These are phyloP conservation scores for Promerops cafer DNA, from an alignment of 2,113 vertebrate species.

Conservation along the genomic window DNA sequence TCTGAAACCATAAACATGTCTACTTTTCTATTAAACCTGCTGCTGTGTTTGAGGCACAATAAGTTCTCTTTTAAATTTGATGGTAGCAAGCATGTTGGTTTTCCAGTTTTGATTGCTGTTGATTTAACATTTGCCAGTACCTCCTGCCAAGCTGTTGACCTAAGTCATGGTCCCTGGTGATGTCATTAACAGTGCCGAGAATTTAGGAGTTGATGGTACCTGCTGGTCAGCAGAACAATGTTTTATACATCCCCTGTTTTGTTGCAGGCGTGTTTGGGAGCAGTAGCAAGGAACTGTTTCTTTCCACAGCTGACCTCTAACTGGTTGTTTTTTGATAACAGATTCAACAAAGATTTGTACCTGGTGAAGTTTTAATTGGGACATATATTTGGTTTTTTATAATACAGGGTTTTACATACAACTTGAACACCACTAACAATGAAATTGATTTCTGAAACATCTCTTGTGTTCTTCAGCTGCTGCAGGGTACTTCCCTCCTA, in stretches of 20 bases:
- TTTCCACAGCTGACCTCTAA: constrained; percentile 16
- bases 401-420: neutral
- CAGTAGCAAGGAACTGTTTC: neutral
- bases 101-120: constrained; percentile 72
- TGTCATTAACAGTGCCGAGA: constrained; percentile 69
- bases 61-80: constrained; percentile 74
- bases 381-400: neutral
- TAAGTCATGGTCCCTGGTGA: constrained; percentile 70
- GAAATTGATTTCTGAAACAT: neutral
- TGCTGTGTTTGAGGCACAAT: constrained; percentile 71
- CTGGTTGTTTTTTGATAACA: neutral
- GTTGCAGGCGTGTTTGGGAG: neutral
- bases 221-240: constrained; percentile 57
- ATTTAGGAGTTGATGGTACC: constrained; percentile 66
- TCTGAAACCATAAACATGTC: constrained; percentile 78
- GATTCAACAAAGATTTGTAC: neutral
- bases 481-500: neutral
- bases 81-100: constrained; percentile 63
- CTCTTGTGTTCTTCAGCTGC: neutral
- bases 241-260: constrained; percentile 43
- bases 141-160: constrained; percentile 75
- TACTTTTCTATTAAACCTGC: constrained; percentile 75
- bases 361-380: neutral
- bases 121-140: constrained; percentile 67
- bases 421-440: neutral